Conservation (phyloP, 1,140 invertebrate species). For the Papilio glaucus region DNA sequence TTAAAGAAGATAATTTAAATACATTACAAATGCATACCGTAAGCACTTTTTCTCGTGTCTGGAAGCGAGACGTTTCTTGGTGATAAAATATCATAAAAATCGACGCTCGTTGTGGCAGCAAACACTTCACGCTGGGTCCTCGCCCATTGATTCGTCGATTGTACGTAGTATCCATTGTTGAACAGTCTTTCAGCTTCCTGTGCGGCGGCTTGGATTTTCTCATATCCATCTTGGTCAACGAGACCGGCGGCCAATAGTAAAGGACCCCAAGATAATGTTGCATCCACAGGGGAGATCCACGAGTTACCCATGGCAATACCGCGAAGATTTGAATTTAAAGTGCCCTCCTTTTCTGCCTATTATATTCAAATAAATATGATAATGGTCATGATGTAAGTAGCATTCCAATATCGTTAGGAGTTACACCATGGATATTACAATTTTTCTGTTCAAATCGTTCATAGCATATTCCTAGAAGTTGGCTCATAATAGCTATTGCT, state of each 20-base stretch:
- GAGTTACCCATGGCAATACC: constrained; percentile 93
- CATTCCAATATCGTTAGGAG: too few relatives aligned
- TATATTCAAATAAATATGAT: too few relatives aligned
- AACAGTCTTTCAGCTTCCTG: constrained; percentile 81
- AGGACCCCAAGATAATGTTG: constrained; percentile 91
- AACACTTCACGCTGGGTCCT: constrained; percentile 85
- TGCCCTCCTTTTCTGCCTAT: constrained; percentile 86
- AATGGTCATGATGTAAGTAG: too few relatives aligned
- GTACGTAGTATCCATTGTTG: constrained; percentile 82
- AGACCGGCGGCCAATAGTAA: constrained; percentile 87
- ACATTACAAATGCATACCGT: constrained; percentile 49
- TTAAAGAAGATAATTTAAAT: too few relatives aligned
- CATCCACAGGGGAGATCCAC: constrained; percentile 94
- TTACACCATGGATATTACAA: too few relatives aligned
- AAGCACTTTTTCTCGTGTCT: constrained; percentile 50
- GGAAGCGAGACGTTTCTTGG: constrained; percentile 56
- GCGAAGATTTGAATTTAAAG: constrained; percentile 88
- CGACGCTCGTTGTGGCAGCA: constrained; percentile 85
- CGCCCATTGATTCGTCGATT: constrained; percentile 87
- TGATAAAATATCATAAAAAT: constrained; percentile 92
- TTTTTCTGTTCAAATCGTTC: neutral
- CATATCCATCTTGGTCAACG: constrained; percentile 85
- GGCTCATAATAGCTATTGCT: too few relatives aligned
- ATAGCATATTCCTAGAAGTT: too few relatives aligned
- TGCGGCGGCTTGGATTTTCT: constrained; percentile 82